A percentile compares a stretch with the other conserved stretches of the same genome.
Conservation (phyloP, 2,888 invertebrate species). For the Phymatocera aterrima region DNA sequence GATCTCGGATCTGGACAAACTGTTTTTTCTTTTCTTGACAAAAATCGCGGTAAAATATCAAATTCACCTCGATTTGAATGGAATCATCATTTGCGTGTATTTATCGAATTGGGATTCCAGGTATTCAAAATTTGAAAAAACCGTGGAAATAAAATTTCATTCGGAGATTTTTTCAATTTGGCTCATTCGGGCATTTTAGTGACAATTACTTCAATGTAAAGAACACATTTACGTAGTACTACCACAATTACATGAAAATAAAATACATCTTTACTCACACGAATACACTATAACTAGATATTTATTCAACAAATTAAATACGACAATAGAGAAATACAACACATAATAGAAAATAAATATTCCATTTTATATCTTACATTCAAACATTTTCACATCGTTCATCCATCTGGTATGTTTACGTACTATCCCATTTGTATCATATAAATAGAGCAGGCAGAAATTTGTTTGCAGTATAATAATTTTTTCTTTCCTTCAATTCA, state of each 20-base stretch:
- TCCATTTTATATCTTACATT: slow-evolving; percentile 29
- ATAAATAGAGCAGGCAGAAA: slow-evolving; percentile 8
- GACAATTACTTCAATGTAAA: too few species aligned
- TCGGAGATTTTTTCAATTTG: too few species aligned
- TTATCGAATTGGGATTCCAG: too few species aligned
- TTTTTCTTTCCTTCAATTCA: neutral
- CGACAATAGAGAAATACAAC: slow-evolving; percentile 37
- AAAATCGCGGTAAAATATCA: too few species aligned
- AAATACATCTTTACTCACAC: slow-evolving; percentile 3
- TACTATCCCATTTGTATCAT: neutral
- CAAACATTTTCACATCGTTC: slow-evolving; percentile 2
- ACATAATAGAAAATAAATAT: slow-evolving; percentile 45
- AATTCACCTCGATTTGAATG: too few species aligned
- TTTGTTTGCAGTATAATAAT: neutral
- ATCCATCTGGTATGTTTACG: neutral
- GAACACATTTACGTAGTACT: neutral
- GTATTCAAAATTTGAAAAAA: too few species aligned
- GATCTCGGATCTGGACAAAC: too few species aligned
- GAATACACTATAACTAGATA: slow-evolving; percentile 14
- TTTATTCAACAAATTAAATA: slow-evolving; percentile 22
- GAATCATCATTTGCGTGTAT: too few species aligned
- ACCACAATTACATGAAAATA: neutral
- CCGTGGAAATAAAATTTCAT: too few species aligned
- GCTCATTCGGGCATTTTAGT: too few species aligned
- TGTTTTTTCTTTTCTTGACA: too few species aligned